Base-by-base conservation (phyloP, 2,797 vertebrate genomes). In the Gallirallus australis region DNA sequence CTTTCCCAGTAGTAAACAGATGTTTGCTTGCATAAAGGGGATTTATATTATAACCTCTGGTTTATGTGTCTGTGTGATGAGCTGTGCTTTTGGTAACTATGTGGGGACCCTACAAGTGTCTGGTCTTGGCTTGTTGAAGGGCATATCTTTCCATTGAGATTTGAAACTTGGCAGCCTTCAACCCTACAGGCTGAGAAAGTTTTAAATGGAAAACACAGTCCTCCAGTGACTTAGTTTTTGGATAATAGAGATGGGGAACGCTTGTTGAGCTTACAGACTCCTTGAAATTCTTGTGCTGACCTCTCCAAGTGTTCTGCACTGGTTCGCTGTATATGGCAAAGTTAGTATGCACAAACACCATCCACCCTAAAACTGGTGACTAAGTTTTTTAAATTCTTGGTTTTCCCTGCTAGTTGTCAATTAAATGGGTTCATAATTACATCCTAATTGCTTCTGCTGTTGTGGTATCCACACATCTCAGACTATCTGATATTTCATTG, bases 401-500 rank as follows among this genome's bases (percentile, higher is more conserved):
- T 16, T 92, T 89, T 86, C 25, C 48, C 52, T 92, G 25, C 59
- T 69, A 66, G 28, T 48, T 92, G 79, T 80, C 73, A 70, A 45
- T 39, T 57, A 28, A 79, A 66, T 0, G 0, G 33, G 21, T 79
- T 93, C 75, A 23, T 85, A 82, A 82, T 77, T 73, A 11, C 31
- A 27, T 69, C 91, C 83, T 79, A 80, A 83, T 89, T 94, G 33
- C 42, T 86, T 90, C 35, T 86, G 50, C 39, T 87, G 53, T 92
- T 92, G 50, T 85, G 45, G 18, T 72, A 52, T 72, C 86, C 79
- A 66, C 84, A 70, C 39, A n/a, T 90, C 76, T 94, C 79, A 90
- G 79, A 68, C 35, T 91, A 48, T 64, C 59, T 94, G 91, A 37
- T 86, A 93, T 89, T 95, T 94, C 70, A 50, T 0, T 93, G 89